Percentiles rank a stretch among this genome's conserved stretches.
Conservation (phyloP, 2,113 vertebrate genomes). For the Psammodynastes pulverulentus region DNA sequence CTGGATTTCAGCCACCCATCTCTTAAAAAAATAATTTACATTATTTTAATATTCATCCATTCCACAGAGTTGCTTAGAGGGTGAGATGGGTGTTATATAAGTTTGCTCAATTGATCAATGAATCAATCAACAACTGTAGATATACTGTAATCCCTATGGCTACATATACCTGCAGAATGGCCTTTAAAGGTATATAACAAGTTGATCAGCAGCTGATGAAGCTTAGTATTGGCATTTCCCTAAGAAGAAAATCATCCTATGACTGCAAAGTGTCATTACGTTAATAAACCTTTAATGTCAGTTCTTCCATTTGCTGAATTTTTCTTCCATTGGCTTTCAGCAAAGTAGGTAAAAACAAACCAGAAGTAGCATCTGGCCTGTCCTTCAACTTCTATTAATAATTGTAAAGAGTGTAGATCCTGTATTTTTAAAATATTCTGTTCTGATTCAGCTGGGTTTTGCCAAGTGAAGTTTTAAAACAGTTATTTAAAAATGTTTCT, state of each 20-base stretch:
- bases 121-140: constrained; percentile 6
- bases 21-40: not conserved
- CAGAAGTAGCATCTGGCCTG: not conserved
- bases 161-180: constrained; percentile 4
- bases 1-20: not conserved
- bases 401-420: not conserved
- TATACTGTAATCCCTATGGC: not conserved
- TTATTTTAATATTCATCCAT: not conserved
- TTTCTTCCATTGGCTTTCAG: not conserved
- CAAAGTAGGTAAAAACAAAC: not conserved
- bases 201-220: not conserved
- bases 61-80: not conserved
- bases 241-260: not conserved
- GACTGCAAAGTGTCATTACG: constrained; percentile 20
- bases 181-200: not conserved
- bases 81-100: not conserved
- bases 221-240: not conserved
- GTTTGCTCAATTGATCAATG: not conserved
- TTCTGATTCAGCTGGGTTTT: not conserved
- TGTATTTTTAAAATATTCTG: not conserved
- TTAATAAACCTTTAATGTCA: constrained; percentile 9
- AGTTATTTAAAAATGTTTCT: fast-evolving
- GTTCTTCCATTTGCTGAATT: not conserved
- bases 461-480: fast-evolving
- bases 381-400: not conserved